Conservation (phyloP, 92 coral and sea anemone genomes). For the Epizoanthus rinbou region DNA sequence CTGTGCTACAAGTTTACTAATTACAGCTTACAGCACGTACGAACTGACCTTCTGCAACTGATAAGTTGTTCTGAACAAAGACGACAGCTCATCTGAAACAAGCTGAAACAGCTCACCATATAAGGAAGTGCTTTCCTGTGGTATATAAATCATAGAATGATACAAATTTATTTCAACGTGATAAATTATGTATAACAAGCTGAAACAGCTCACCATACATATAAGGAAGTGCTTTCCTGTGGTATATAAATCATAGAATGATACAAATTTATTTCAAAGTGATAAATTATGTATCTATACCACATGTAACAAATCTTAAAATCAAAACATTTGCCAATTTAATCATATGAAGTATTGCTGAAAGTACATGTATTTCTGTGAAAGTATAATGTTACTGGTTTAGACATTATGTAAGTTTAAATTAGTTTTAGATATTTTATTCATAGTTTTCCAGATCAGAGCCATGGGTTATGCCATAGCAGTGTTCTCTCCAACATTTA, state of each 20-base stretch:
- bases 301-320: background rate
- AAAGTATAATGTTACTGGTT: too few species aligned
- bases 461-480: too few species aligned
- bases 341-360: too few species aligned
- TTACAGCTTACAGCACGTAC: background rate
- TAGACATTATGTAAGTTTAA: too few species aligned
- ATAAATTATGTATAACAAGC: constrained; percentile 47
- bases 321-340: too few species aligned
- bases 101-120: constrained; percentile 76
- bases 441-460: too few species aligned
- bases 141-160: background rate
- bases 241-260: background rate
- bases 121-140: constrained; percentile 79
- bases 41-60: constrained; percentile 86
- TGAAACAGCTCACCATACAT: constrained; percentile 78
- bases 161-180: background rate
- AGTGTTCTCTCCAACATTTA: too few species aligned
- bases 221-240: constrained; percentile 83
- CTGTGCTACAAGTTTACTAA: background rate
- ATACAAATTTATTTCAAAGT: background rate
- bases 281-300: background rate
- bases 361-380: too few species aligned
- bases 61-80: constrained; percentile 81
- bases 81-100: constrained; percentile 83
- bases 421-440: too few species aligned